These are phyloP conservation scores for Arrhopalites spinosus DNA, from an alignment of 2,888 invertebrate genomes.

Conservation along the genomic window DNA sequence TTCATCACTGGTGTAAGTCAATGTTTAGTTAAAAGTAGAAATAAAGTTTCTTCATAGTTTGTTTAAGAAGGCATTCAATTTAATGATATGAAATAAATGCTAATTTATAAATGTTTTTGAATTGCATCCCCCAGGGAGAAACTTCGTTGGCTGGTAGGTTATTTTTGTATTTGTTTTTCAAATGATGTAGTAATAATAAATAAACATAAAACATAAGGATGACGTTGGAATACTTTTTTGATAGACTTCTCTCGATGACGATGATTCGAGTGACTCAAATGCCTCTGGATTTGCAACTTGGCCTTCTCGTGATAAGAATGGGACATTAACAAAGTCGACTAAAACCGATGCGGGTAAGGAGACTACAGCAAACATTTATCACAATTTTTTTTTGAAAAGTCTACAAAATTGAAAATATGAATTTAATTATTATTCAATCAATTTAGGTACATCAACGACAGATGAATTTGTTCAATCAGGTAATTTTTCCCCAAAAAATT, in stretches of 20 bases:
- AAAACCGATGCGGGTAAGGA: conserved; percentile 55
- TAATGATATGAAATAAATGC: too few relatives aligned
- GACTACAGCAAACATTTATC: conserved; percentile 50
- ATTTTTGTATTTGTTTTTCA: background rate
- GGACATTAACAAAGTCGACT: conserved; percentile 42
- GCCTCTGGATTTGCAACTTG: conserved; percentile 52
- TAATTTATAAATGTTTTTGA: too few relatives aligned
- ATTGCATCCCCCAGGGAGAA: too few relatives aligned
- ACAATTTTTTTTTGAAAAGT: too few relatives aligned
- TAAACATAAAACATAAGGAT: background rate
- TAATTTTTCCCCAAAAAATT: too few relatives aligned
- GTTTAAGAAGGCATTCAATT: too few relatives aligned
- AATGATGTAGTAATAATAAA: background rate
- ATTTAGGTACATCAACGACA: conserved; percentile 59
- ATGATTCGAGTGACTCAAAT: conserved; percentile 60
- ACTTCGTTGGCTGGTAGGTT: conserved; percentile 75
- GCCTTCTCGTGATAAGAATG: conserved; percentile 55
- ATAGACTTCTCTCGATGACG: conserved; percentile 71
- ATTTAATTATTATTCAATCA: too few relatives aligned
- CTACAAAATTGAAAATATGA: too few relatives aligned
- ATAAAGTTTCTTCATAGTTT: too few relatives aligned
- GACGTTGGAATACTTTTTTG: background rate
- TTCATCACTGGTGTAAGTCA: conserved; percentile 74
- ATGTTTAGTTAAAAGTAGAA: too few relatives aligned
- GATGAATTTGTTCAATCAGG: conserved; percentile 50